Conservation (phyloP, 2,113 vertebrate species). For the Varanus komodoensis region DNA sequence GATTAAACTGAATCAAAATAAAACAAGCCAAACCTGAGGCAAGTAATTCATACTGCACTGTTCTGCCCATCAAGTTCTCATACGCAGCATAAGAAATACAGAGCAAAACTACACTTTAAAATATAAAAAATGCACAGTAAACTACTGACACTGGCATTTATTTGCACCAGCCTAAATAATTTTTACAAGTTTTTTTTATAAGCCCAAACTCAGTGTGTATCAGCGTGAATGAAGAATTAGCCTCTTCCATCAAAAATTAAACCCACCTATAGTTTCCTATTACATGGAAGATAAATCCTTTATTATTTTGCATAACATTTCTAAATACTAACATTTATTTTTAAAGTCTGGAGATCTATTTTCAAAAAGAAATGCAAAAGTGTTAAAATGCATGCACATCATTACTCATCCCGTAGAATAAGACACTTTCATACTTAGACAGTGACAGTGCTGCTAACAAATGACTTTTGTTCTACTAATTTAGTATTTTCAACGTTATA, state of each 20-base stretch:
- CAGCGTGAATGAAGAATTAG: background rate
- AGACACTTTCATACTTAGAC: background rate
- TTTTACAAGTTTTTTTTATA: background rate
- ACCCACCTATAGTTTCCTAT: constrained; percentile 1
- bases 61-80: too few species aligned
- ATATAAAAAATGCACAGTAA: background rate
- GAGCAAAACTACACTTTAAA: background rate
- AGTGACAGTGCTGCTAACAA: constrained; percentile 23
- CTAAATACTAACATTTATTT: constrained; percentile 27
- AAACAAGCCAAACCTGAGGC: background rate
- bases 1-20: background rate
- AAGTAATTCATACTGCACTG: background rate
- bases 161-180: background rate
- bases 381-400: background rate
- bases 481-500: constrained; percentile 24
- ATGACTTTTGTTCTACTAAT: constrained; percentile 26
- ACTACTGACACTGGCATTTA: background rate
- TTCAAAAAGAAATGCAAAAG: constrained; percentile 1
- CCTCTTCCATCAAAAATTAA: background rate
- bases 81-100: too few species aligned
- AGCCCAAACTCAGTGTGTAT: too few species aligned
- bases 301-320: background rate
- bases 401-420: background rate
- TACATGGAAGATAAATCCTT: background rate
- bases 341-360: background rate